phyloP scores from a whole-genome alignment of 2,888 invertebrate species.

The Steinernema carpocapsae region DNA sequence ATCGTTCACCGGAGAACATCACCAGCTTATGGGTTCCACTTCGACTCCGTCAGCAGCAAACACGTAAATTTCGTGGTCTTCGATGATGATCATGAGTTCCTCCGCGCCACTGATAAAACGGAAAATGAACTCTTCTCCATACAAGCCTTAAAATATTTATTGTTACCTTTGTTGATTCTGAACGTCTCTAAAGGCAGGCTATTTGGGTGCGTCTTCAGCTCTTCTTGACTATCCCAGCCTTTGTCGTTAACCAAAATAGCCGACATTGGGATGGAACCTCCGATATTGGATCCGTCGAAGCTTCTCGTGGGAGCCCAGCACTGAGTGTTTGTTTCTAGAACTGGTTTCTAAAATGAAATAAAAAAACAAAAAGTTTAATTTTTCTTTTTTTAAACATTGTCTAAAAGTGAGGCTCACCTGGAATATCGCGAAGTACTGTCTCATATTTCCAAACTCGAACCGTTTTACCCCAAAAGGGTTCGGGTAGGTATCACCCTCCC shows the following conservation, averaged over 20 bases:
- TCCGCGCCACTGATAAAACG: conserved; percentile 54
- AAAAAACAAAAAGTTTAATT: too few species aligned
- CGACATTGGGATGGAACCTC: conserved; percentile 54
- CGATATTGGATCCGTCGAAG: conserved; percentile 55
- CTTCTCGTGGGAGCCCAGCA: conserved; percentile 56
- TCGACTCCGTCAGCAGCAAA: conserved; percentile 53
- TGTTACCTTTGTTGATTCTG: conserved; percentile 44
- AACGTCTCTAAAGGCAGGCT: conserved; percentile 51
- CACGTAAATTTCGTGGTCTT: conserved; percentile 42
- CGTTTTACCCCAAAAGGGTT: conserved; percentile 34
- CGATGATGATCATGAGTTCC: conserved; percentile 26
- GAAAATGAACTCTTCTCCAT: conserved; percentile 48
- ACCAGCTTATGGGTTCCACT: conserved; percentile 56
- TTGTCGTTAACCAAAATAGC: conserved; percentile 55
- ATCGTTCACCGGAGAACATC: conserved; percentile 66
- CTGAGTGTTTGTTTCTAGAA: too few species aligned
- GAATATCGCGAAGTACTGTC: conserved; percentile 60
- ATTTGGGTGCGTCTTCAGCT: conserved; percentile 43
- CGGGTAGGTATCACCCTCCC: conserved; percentile 32
- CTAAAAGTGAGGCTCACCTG: conserved; percentile 52
- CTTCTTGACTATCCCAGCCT: conserved; percentile 54
- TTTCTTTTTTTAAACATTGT: too few species aligned
- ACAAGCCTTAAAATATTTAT: conserved; percentile 31
- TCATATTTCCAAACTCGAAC: conserved; percentile 32
- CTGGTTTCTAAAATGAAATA: too few species aligned